A percentile compares a stretch with the other conserved stretches of the same genome.
Conservation (phyloP, 64 coral and sea anemone genomes). For the Trachythela sp. region DNA sequence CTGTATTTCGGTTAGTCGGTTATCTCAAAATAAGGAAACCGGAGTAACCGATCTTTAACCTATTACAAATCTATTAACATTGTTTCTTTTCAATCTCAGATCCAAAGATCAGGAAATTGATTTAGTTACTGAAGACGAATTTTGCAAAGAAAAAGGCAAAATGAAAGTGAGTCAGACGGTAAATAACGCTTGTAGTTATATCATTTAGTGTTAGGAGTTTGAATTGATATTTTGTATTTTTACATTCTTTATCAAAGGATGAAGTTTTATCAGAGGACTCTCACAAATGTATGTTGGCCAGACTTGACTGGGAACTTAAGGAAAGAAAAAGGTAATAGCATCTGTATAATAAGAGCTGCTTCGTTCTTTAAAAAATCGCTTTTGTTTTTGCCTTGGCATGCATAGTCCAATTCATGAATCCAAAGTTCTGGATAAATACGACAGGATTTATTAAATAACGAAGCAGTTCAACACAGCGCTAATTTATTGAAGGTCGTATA, state of each 20-base stretch:
- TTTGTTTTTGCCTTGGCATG: too few relatives aligned
- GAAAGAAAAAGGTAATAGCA: conserved; percentile 70
- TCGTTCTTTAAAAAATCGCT: too few relatives aligned
- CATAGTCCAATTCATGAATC: too few relatives aligned
- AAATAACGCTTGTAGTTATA: not conserved
- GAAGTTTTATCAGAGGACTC: conserved; percentile 59
- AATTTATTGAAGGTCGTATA: too few relatives aligned
- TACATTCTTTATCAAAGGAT: conserved; percentile 44
- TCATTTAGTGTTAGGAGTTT: not conserved
- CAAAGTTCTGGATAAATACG: too few relatives aligned
- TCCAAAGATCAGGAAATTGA: conserved; percentile 96
- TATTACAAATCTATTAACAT: not conserved
- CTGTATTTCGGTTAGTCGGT: too few relatives aligned
- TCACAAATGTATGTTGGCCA: conserved; percentile 87
- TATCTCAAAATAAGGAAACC: too few relatives aligned
- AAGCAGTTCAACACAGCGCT: too few relatives aligned
- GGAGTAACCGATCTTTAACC: too few relatives aligned
- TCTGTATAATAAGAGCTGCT: too few relatives aligned
- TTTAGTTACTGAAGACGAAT: conserved; percentile 78
- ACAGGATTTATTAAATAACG: too few relatives aligned
- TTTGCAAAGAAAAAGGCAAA: conserved; percentile 67
- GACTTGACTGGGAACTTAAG: conserved; percentile 92
- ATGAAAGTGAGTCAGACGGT: not conserved
- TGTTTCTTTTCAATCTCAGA: conserved; percentile 27
- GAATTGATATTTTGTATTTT: not conserved